Evolutionary conservation across 2,113 vertebrate genomes (phyloP).

Genomic region (Coracopsis vasa): DNA sequence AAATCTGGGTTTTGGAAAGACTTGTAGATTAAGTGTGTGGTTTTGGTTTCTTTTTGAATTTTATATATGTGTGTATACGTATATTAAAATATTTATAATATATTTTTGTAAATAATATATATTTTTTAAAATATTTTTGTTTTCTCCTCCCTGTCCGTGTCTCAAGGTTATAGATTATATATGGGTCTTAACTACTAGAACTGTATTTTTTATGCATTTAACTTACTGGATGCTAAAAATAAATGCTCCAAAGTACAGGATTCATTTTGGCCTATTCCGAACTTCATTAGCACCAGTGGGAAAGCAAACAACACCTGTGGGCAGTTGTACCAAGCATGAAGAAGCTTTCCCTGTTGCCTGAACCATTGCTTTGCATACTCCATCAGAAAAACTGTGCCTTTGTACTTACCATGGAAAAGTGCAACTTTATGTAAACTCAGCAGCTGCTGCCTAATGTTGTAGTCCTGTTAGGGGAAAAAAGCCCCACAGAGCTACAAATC

Average conservation of each 20-base stretch:
- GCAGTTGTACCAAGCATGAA: neutral
- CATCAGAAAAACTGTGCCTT: neutral
- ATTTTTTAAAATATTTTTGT: accelerated
- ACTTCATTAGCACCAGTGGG: neutral
- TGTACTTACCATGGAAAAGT: neutral
- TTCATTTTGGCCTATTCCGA: neutral
- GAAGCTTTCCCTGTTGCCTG: neutral
- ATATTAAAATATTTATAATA: no score
- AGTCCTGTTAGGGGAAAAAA: neutral
- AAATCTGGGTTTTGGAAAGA: neutral
- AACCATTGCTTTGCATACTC: neutral
- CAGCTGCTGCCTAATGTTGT: neutral
- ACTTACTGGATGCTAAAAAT: neutral
- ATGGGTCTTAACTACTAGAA: neutral
- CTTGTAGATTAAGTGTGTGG: neutral
- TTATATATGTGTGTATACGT: no score
- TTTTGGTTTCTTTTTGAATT: neutral
- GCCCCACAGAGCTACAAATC: neutral
- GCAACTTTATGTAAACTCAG: neutral
- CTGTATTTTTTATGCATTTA: neutral
- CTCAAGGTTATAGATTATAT: neutral
- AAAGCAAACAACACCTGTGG: neutral
- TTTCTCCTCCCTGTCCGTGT: neutral
- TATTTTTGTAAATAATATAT: no score
- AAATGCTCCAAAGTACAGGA: neutral